Evolutionary conservation across 2,888 invertebrate genomes (phyloP).

Genomic region (Trisateles emortualis): DNA sequence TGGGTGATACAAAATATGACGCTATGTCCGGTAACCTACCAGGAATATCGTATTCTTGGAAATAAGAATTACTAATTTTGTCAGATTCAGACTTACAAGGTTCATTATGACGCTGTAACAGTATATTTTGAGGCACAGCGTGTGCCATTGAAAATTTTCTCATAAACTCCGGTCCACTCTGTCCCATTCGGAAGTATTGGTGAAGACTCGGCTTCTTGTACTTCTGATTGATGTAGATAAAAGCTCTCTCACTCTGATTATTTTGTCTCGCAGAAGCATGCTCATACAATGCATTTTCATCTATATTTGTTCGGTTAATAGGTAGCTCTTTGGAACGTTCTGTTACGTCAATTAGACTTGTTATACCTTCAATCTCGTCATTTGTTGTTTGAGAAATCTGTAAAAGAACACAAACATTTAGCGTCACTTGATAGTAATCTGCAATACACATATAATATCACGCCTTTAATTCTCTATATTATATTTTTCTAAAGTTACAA

Average conservation of each 20-base stretch:
- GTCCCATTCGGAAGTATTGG: conserved; percentile 13
- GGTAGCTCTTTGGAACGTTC: conserved; percentile 17
- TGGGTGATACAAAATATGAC: conserved; percentile 23
- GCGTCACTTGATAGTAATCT: too few species aligned
- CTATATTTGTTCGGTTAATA: conserved; percentile 28
- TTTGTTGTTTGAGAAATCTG: conserved; percentile 5
- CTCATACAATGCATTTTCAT: conserved; percentile 60
- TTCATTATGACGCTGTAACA: conserved; percentile 9
- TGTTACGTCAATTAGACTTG: too few species aligned
- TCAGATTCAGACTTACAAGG: conserved; percentile 16
- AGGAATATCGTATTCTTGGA: conserved; percentile 17
- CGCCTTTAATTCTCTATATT: too few species aligned
- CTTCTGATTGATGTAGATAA: conserved; percentile 66
- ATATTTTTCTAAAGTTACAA: too few species aligned
- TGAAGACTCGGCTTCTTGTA: conserved; percentile 48
- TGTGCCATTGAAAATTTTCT: conserved; percentile 10
- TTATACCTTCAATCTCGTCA: background rate
- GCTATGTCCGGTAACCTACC: conserved; percentile 14
- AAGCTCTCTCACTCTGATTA: conserved; percentile 68
- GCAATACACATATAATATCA: too few species aligned
- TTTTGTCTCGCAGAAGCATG: conserved; percentile 52
- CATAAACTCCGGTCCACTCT: conserved; percentile 5
- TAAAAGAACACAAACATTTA: conserved; percentile 2
- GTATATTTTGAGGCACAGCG: conserved; percentile 7
- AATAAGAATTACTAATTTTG: conserved; percentile 13